These are phyloP conservation scores for Prionailurus bengalensis DNA, from an alignment of 2,113 vertebrate genomes.

Conservation along the genomic window DNA sequence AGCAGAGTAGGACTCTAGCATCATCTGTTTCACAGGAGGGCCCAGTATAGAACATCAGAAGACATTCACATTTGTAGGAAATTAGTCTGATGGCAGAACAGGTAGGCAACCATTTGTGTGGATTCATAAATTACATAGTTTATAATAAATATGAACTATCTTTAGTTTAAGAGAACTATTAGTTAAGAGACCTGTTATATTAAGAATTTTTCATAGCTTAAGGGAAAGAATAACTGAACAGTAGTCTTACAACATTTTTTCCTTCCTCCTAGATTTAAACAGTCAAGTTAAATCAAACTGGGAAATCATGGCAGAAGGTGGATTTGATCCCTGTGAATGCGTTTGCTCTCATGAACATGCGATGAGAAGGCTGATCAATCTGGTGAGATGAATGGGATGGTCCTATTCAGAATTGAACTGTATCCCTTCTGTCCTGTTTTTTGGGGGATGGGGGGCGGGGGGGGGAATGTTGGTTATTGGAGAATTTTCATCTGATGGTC, in stretches of 20 bases:
- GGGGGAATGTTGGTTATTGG: background rate
- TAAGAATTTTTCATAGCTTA: slow-evolving; percentile 34
- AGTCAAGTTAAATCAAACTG: slow-evolving; percentile 79
- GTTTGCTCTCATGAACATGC: slow-evolving; percentile 97
- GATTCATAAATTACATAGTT: slow-evolving; percentile 11
- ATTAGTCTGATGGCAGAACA: background rate
- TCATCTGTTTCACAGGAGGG: background rate
- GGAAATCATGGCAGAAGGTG: slow-evolving; percentile 96
- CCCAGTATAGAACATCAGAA: background rate
- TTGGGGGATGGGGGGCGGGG: background rate
- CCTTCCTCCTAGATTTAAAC: slow-evolving; percentile 83
- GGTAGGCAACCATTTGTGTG: slow-evolving; percentile 9
- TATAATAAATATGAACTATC: slow-evolving; percentile 5
- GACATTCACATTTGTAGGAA: background rate
- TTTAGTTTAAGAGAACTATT: background rate
- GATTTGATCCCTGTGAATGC: slow-evolving; percentile 98
- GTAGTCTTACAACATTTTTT: slow-evolving; percentile 66
- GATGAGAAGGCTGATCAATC: slow-evolving; percentile 97
- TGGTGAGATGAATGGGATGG: slow-evolving; percentile 91
- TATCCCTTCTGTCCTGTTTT: background rate
- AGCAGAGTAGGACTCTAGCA: background rate
- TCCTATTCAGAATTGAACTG: background rate
- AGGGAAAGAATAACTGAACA: slow-evolving; percentile 29
- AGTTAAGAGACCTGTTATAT: too few relatives aligned
- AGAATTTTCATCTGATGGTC: slow-evolving; percentile 38